Conservation (phyloP, 2,888 invertebrate species). For the Campopleginae sp. region DNA sequence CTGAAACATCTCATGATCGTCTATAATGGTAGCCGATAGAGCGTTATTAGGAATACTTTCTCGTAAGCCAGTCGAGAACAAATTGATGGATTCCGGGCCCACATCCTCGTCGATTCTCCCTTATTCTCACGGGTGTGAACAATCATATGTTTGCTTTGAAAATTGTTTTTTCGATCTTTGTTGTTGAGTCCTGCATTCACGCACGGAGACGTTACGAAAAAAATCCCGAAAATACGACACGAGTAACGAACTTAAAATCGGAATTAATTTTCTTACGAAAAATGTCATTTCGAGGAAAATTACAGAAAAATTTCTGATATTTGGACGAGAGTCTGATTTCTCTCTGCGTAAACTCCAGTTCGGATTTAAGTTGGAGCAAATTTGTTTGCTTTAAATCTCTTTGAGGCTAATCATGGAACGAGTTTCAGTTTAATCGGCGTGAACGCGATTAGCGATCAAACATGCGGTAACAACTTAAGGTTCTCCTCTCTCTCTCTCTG, state of each 20-base stretch:
- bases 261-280: too few relatives aligned
- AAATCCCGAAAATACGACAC: background rate
- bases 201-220: too few relatives aligned
- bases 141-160: background rate
- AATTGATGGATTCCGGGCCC: background rate
- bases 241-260: too few relatives aligned
- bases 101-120: background rate
- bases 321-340: too few relatives aligned
- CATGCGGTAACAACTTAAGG: background rate
- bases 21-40: conserved; percentile 38
- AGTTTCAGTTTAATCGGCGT: background rate
- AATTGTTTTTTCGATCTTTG: background rate
- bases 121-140: conserved; percentile 2
- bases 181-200: background rate
- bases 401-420: background rate
- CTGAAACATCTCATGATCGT: conserved; percentile 43
- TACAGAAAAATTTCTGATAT: too few relatives aligned
- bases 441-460: conserved; percentile 7
- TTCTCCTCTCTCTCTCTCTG: background rate
- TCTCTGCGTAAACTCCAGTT: too few relatives aligned
- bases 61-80: conserved; percentile 7
- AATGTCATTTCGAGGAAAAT: too few relatives aligned
- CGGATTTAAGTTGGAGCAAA: background rate
- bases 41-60: conserved; percentile 45
- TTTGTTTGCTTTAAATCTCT: background rate